Conservation (phyloP, 2,888 invertebrate species). For the Melanotus villosus region DNA sequence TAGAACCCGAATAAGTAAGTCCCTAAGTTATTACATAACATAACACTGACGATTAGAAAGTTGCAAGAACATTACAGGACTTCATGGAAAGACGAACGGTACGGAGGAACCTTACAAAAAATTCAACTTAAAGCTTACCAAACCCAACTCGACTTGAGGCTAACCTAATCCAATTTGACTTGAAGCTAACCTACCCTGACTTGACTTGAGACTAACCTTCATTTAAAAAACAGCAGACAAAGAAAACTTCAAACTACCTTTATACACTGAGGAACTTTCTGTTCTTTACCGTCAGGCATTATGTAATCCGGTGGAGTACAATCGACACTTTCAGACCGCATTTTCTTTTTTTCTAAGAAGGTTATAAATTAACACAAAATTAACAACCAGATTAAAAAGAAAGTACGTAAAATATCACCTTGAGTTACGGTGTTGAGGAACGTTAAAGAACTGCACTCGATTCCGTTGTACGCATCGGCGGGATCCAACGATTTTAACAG, state of each 20-base stretch:
- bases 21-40: too few relatives aligned
- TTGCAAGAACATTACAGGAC: too few relatives aligned
- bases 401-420: conserved; percentile 83
- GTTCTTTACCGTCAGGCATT: conserved; percentile 92
- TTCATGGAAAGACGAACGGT: too few relatives aligned
- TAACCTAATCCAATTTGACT: too few relatives aligned
- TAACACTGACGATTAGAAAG: too few relatives aligned
- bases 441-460: conserved; percentile 95
- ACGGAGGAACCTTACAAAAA: too few relatives aligned
- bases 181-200: too few relatives aligned
- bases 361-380: conserved; percentile 5
- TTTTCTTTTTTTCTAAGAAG: conserved; percentile 94
- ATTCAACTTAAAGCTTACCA: too few relatives aligned
- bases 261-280: conserved; percentile 88
- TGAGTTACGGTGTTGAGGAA: conserved; percentile 95
- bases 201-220: too few relatives aligned
- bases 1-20: too few relatives aligned
- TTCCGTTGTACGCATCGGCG: conserved; percentile 95
- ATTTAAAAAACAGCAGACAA: conserved; percentile 31
- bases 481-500: conserved; percentile 95
- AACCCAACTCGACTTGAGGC: too few relatives aligned
- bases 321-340: conserved; percentile 91
- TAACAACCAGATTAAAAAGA: too few relatives aligned
- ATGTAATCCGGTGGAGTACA: conserved; percentile 98
- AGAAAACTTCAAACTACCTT: conserved; percentile 72